These are phyloP conservation scores for Chloroceryle amazona DNA, from an alignment of 2,797 vertebrate species.

Conservation along the genomic window DNA sequence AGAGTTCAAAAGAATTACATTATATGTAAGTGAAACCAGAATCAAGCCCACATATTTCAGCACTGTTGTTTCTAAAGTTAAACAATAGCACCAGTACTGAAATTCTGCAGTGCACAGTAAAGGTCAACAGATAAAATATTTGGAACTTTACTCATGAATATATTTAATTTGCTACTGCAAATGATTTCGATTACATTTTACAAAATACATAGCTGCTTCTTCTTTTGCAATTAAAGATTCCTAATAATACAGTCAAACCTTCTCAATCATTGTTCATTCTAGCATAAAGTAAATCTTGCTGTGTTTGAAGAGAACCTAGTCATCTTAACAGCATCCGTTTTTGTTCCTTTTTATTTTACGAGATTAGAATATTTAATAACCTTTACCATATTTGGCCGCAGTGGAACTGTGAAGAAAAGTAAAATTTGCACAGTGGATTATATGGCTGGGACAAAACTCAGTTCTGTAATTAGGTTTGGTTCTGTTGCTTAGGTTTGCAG, in stretches of 20 bases:
- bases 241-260: slow-evolving; percentile 69
- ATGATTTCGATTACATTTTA: slow-evolving; percentile 59
- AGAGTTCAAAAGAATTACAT: neutral
- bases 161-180: slow-evolving; percentile 68
- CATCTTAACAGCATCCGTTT: slow-evolving; percentile 41
- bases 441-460: neutral
- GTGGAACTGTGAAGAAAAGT: neutral
- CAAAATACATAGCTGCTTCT: slow-evolving; percentile 55
- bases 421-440: slow-evolving; percentile 17
- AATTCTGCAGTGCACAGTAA: neutral
- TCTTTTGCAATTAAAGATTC: slow-evolving; percentile 71
- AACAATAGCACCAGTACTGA: neutral
- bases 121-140: slow-evolving; percentile 54
- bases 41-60: neutral
- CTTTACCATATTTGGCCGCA: slow-evolving; percentile 33
- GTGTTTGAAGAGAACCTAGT: slow-evolving; percentile 65
- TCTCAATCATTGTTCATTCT: slow-evolving; percentile 73
- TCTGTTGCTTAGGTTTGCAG: slow-evolving; percentile 40
- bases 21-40: neutral
- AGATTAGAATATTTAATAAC: slow-evolving; percentile 54
- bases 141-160: slow-evolving; percentile 66
- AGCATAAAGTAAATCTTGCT: slow-evolving; percentile 70
- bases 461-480: slow-evolving; percentile 36
- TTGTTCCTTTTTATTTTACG: slow-evolving; percentile 29
- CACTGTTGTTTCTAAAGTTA: neutral